Percentiles rank a stretch among this genome's conserved stretches.
These are phyloP conservation scores for Martes flavigula DNA, from an alignment of 2,797 vertebrate species.

Conservation along the genomic window DNA sequence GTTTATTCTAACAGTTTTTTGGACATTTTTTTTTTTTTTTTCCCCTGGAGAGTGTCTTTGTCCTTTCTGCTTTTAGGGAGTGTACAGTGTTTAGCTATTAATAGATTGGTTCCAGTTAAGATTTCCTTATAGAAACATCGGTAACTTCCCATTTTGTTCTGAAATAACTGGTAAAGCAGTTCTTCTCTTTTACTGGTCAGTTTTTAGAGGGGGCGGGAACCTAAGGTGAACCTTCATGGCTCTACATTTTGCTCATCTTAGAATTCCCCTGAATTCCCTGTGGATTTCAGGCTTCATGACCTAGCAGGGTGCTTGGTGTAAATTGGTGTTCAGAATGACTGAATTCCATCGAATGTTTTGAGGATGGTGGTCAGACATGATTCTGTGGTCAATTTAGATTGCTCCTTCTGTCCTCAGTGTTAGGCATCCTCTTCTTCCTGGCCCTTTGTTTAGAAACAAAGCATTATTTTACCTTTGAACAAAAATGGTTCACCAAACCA, in stretches of 20 bases:
- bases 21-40: background rate
- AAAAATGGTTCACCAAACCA: background rate
- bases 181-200: background rate
- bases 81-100: background rate
- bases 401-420: background rate
- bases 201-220: background rate
- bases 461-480: conserved; percentile 5
- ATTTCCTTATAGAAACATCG: background rate
- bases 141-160: background rate
- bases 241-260: background rate
- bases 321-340: background rate
- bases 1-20: background rate
- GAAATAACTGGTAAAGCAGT: background rate
- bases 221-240: background rate
- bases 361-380: background rate
- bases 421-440: background rate
- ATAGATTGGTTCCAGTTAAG: background rate
- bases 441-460: conserved; percentile 3
- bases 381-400: background rate
- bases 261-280: background rate
- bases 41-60: background rate
- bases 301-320: background rate
- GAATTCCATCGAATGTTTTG: background rate
- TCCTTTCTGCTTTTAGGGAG: background rate
- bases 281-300: background rate